Conservation (phyloP, 2,113 vertebrate species). For the Vireo altiloquus region DNA sequence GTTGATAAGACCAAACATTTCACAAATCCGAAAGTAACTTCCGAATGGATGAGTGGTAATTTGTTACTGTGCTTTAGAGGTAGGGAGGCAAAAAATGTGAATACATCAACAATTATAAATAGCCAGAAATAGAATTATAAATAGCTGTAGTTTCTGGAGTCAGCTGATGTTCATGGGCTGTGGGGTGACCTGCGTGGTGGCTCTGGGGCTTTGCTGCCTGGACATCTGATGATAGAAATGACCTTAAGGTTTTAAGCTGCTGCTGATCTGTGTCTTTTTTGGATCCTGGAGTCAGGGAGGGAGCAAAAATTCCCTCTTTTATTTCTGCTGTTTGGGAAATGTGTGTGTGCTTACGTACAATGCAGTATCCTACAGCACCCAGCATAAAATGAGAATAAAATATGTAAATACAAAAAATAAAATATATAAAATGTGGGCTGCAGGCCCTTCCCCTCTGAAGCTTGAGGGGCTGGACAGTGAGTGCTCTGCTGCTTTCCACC, state of each 20-base stretch:
- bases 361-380: not conserved
- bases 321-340: not conserved
- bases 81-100: not conserved
- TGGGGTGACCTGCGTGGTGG: not conserved
- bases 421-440: not conserved
- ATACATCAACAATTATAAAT: not conserved
- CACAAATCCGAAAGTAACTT: not conserved
- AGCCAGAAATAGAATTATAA: not conserved
- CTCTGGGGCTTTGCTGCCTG: not conserved
- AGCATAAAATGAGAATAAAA: not conserved
- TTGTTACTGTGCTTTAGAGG: not conserved
- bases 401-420: not conserved
- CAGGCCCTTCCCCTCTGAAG: not conserved
- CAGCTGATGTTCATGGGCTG: not conserved
- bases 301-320: not conserved
- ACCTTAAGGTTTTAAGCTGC: not conserved
- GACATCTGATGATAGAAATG: not conserved
- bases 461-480: fast-evolving
- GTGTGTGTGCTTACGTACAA: fast-evolving
- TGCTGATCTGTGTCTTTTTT: not conserved
- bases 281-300: not conserved
- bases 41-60: not conserved
- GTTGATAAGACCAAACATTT: not conserved
- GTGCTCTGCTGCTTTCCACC: not conserved
- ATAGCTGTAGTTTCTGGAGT: not conserved